These are phyloP conservation scores for Apis dorsata DNA, from an alignment of 1,140 invertebrate genomes.

Conservation along the genomic window DNA sequence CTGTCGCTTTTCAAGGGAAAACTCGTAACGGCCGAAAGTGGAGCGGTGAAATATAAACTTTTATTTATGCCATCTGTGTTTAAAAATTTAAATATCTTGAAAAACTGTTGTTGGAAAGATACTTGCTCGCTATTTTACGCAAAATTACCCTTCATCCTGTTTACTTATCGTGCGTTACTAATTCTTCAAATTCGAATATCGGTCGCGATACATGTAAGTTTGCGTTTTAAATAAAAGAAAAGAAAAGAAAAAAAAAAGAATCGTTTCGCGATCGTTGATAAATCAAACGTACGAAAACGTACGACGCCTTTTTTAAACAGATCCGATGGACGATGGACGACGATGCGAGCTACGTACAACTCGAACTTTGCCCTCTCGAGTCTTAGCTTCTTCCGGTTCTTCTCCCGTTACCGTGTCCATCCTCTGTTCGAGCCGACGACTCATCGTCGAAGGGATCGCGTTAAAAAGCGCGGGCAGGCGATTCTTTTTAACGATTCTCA, in stretches of 20 bases:
- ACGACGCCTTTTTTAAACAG: no score
- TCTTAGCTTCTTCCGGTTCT: no score
- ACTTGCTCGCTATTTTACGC: not conserved
- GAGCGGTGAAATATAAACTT: slow-evolving; percentile 39
- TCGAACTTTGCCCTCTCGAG: no score
- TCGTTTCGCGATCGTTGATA: not conserved
- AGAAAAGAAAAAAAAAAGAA: not conserved
- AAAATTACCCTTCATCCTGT: not conserved
- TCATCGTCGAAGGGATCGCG: not conserved
- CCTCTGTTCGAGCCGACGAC: not conserved
- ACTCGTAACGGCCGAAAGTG: slow-evolving; percentile 4
- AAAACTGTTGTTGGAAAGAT: not conserved
- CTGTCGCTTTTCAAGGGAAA: slow-evolving; percentile 51
- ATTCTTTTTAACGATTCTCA: slow-evolving; percentile 25
- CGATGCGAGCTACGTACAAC: no score
- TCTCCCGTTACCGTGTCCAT: not conserved
- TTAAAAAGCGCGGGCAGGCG: slow-evolving; percentile 19
- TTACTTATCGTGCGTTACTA: not conserved
- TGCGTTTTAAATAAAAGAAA: not conserved
- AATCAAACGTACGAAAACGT: no score
- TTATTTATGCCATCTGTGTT: slow-evolving; percentile 44
- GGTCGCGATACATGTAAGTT: no score
- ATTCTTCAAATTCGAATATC: not conserved
- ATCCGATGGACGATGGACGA: no score
- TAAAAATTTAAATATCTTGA: slow-evolving; percentile 26